Evolutionary conservation across 2,888 invertebrate species (phyloP).

Genomic region (Drosophila cognata): DNA sequence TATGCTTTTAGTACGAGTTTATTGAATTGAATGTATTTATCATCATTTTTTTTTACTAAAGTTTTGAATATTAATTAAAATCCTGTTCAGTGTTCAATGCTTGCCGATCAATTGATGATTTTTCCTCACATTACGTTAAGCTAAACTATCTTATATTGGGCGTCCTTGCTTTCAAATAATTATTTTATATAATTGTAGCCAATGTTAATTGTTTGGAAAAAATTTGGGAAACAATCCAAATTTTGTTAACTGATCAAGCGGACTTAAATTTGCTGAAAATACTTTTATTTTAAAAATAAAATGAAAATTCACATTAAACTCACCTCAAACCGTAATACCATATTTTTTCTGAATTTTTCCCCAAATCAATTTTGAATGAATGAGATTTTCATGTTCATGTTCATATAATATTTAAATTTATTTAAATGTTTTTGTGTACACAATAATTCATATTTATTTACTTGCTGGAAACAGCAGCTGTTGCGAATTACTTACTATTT

Average conservation of each 20-base stretch:
- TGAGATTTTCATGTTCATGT: background rate
- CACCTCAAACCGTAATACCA: background rate
- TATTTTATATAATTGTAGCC: background rate
- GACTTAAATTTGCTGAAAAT: background rate
- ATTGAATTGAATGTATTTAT: background rate
- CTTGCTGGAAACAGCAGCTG: constrained; percentile 48
- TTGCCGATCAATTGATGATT: background rate
- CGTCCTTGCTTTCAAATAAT: background rate
- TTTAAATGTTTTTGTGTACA: constrained; percentile 55
- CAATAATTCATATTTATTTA: constrained; percentile 62
- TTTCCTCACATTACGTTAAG: background rate
- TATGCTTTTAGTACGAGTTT: background rate
- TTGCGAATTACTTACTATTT: constrained; percentile 63
- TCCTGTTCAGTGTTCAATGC: background rate
- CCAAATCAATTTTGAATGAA: background rate
- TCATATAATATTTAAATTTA: constrained; percentile 59
- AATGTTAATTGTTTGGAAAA: background rate
- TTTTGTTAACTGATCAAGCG: background rate
- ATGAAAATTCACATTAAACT: background rate
- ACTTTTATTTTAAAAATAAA: background rate
- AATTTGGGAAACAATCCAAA: too few relatives aligned
- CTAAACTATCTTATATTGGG: background rate
- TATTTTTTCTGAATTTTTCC: background rate
- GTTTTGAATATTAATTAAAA: background rate
- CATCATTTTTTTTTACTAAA: too few relatives aligned